Percentiles rank a stretch among this genome's conserved stretches.
phyloP scores from a whole-genome alignment of 2,797 vertebrate species.

The Hemitrygon akajei region DNA sequence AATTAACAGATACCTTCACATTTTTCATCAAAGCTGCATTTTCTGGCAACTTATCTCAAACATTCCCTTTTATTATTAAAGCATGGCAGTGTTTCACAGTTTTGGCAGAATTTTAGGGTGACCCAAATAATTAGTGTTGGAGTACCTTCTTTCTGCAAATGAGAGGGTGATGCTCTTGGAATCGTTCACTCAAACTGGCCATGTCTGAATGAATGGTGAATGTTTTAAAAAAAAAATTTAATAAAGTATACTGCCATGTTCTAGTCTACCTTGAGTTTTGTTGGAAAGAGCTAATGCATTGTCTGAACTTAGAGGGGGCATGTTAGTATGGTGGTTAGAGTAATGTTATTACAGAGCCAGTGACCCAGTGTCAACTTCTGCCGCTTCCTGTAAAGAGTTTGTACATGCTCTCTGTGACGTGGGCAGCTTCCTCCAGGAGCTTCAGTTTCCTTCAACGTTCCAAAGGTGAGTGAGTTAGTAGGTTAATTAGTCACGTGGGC shows the following conservation, averaged over 20 bases:
- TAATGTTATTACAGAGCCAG: too few species aligned
- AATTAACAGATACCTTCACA: not conserved
- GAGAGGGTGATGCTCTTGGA: not conserved
- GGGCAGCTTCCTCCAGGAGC: too few species aligned
- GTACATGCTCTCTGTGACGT: too few species aligned
- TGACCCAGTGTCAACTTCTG: too few species aligned
- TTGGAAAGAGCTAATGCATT: not conserved
- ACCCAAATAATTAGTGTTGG: not conserved
- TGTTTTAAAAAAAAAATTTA: not conserved
- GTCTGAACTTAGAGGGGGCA: not conserved
- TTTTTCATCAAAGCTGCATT: not conserved
- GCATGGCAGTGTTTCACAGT: too few species aligned
- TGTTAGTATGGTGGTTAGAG: too few species aligned
- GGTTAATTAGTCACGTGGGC: too few species aligned
- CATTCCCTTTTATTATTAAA: not conserved
- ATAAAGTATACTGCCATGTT: not conserved
- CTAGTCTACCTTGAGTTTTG: not conserved
- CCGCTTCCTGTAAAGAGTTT: too few species aligned
- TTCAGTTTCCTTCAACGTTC: too few species aligned
- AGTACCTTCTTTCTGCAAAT: not conserved
- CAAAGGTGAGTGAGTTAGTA: too few species aligned
- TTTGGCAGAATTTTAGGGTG: not conserved
- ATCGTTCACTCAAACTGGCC: not conserved
- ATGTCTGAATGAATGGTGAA: not conserved
- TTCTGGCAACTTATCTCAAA: not conserved